A percentile compares a stretch with the other conserved stretches of the same genome.
Conservation (phyloP, 2,888 invertebrate genomes). For the Cremastobaeus sp. region DNA sequence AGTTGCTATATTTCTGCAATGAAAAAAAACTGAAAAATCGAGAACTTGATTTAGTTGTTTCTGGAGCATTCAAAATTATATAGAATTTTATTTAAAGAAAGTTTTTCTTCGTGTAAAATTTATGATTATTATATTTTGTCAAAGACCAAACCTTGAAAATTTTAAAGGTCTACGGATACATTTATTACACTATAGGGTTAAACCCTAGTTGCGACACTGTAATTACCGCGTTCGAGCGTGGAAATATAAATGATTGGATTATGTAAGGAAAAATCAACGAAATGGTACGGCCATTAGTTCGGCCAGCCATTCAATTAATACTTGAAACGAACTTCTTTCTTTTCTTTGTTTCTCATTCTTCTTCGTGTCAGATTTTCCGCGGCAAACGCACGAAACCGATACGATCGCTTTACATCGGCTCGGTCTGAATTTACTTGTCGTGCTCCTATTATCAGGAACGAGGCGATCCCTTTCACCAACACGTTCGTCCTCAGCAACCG, state of each 20-base stretch:
- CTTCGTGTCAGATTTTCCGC: slow-evolving; percentile 17
- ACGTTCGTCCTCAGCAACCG: slow-evolving; percentile 51
- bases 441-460: slow-evolving; percentile 59
- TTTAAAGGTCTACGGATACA: slow-evolving; percentile 23
- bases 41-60: too few species aligned
- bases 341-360: not conserved
- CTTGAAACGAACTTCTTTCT: not conserved
- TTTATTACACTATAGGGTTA: slow-evolving; percentile 44
- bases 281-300: not conserved
- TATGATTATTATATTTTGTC: too few species aligned
- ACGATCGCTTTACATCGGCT: slow-evolving; percentile 23
- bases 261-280: slow-evolving; percentile 16
- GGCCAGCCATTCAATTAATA: not conserved
- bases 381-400: slow-evolving; percentile 3
- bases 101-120: too few species aligned
- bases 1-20: too few species aligned
- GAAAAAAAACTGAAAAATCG: too few species aligned
- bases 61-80: too few species aligned
- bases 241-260: slow-evolving; percentile 18
- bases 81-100: too few species aligned
- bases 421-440: slow-evolving; percentile 36
- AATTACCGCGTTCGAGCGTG: slow-evolving; percentile 16
- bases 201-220: slow-evolving; percentile 26
- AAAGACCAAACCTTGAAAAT: slow-evolving; percentile 50
- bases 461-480: slow-evolving; percentile 59